phyloP scores from a whole-genome alignment of 1,140 invertebrate species.

The Drosophila saltans region DNA sequence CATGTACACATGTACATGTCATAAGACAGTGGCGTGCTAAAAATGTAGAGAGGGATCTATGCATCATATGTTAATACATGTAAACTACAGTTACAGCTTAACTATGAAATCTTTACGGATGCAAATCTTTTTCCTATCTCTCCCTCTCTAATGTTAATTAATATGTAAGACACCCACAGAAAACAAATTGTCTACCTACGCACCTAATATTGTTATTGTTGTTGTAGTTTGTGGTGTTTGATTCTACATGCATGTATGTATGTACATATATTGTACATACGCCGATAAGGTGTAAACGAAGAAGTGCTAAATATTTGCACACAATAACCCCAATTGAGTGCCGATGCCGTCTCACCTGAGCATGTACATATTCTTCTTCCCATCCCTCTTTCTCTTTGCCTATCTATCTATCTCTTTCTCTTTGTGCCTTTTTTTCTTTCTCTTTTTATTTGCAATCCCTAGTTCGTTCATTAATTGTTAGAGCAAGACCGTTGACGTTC shows the following conservation, averaged over 20 bases:
- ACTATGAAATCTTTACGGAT: too few species aligned
- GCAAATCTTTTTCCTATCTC: too few species aligned
- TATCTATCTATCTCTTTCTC: neutral
- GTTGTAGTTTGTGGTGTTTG: neutral
- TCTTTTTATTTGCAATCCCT: constrained; percentile 13
- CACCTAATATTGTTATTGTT: neutral
- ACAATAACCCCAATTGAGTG: constrained; percentile 40
- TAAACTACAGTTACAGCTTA: too few species aligned
- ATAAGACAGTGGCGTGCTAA: neutral
- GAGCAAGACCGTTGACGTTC: constrained; percentile 6
- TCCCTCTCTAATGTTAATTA: too few species aligned
- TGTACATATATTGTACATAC: constrained; percentile 30
- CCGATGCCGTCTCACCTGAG: constrained; percentile 18
- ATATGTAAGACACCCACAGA: too few species aligned
- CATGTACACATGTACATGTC: neutral
- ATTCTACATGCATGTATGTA: constrained; percentile 14
- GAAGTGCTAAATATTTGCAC: constrained; percentile 65
- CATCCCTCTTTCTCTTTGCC: too few species aligned
- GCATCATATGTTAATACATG: too few species aligned
- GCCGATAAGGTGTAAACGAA: constrained; percentile 52
- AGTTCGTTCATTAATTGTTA: constrained; percentile 1
- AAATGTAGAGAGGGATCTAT: neutral
- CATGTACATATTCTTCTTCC: neutral
- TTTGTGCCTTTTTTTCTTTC: neutral
- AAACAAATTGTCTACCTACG: neutral